These are phyloP conservation scores for Selene dorsalis DNA, from an alignment of 2,797 vertebrate species.

Conservation along the genomic window DNA sequence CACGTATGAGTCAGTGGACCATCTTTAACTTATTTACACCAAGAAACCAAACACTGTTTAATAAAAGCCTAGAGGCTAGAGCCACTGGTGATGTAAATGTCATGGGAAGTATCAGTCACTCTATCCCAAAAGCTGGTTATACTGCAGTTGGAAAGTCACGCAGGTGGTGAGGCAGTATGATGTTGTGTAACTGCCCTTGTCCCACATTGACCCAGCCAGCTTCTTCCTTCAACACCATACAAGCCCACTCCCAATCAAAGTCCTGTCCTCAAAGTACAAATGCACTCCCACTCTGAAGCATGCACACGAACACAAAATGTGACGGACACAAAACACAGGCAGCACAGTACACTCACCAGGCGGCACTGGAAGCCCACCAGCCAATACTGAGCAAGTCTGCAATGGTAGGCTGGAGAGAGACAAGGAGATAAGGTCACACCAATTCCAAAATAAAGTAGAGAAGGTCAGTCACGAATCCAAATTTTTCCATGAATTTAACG, in stretches of 20 bases:
- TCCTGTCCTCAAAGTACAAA: conserved; percentile 46
- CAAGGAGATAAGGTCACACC: conserved; percentile 6
- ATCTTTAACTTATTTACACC: conserved; percentile 37
- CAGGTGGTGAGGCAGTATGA: conserved; percentile 30
- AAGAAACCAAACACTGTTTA: conserved; percentile 28
- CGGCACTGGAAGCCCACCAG: conserved; percentile 96
- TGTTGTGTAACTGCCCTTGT: conserved; percentile 58
- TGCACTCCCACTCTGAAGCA: conserved; percentile 44
- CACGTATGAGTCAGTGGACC: conserved; percentile 40
- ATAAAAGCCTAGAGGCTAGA: conserved; percentile 29
- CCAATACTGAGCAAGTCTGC: conserved; percentile 94
- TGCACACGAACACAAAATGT: conserved; percentile 4
- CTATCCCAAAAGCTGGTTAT: conserved; percentile 39
- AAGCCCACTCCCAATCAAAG: conserved; percentile 42
- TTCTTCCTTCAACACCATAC: conserved; percentile 32
- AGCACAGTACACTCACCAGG: conserved; percentile 88
- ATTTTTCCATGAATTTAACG: neutral
- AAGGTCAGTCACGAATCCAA: neutral
- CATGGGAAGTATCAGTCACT: conserved; percentile 48
- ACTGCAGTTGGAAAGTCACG: conserved; percentile 38
- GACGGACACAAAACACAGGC: conserved; percentile 11
- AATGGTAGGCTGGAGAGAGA: conserved; percentile 89
- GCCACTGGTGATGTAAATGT: conserved; percentile 54
- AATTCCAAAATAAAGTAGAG: neutral
- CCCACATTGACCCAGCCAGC: conserved; percentile 41